Conservation (phyloP, 2,797 vertebrate genomes). For the Typhlichthys subterraneus region DNA sequence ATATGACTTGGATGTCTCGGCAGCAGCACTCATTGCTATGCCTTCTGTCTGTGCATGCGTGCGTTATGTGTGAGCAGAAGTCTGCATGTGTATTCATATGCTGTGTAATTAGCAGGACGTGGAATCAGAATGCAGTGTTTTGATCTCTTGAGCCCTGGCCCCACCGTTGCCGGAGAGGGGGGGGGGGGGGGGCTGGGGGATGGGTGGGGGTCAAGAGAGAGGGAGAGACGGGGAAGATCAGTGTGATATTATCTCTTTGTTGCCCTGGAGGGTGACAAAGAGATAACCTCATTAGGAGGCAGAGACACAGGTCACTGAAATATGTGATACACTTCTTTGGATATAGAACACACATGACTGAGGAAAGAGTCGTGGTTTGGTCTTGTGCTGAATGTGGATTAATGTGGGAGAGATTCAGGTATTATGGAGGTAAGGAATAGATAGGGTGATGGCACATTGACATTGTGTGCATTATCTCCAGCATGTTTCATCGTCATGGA, state of each 20-base stretch:
- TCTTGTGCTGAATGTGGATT: too few relatives aligned
- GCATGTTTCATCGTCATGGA: too few relatives aligned
- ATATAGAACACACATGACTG: too few relatives aligned
- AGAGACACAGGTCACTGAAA: constrained; percentile 8
- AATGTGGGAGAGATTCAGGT: too few relatives aligned
- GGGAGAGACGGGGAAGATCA: background rate
- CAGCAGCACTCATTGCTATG: too few relatives aligned
- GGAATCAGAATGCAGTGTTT: constrained; percentile 43
- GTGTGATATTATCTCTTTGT: constrained; percentile 63
- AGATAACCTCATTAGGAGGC: constrained; percentile 31
- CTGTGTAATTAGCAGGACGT: constrained; percentile 58
- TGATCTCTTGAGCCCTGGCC: constrained; percentile 50
- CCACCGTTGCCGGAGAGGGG: constrained; percentile 42
- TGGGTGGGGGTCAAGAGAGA: too few relatives aligned
- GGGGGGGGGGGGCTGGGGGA: constrained; percentile 24
- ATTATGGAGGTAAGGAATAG: too few relatives aligned
- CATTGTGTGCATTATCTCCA: too few relatives aligned
- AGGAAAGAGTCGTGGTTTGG: too few relatives aligned
- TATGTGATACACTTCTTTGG: background rate
- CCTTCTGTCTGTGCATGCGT: background rate
- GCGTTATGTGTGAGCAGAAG: background rate
- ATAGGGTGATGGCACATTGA: too few relatives aligned
- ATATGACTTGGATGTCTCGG: background rate
- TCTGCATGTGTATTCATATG: constrained; percentile 66
- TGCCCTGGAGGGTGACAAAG: too few relatives aligned